These are phyloP conservation scores for Verasper variegatus DNA, from an alignment of 2,113 vertebrate species.

Conservation along the genomic window DNA sequence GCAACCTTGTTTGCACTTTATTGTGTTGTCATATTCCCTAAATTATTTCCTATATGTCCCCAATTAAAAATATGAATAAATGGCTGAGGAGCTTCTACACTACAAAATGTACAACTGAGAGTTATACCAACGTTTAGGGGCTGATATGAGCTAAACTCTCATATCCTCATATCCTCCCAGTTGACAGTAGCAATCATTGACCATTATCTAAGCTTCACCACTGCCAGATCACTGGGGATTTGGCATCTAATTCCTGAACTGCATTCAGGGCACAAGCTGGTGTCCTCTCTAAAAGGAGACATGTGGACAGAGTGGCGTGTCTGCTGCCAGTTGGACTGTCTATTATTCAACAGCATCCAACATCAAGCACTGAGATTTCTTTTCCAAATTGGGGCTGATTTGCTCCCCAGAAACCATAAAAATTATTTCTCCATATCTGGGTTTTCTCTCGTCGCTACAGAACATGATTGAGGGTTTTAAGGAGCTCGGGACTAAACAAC, in stretches of 20 bases:
- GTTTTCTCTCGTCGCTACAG: conserved; percentile 35
- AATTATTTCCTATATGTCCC: no score
- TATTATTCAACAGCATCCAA: conserved; percentile 43
- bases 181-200: conserved; percentile 27
- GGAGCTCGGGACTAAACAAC: conserved; percentile 49
- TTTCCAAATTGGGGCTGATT: conserved; percentile 52
- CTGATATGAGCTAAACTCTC: background rate
- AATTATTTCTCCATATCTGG: conserved; percentile 39
- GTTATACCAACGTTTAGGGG: no score
- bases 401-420: conserved; percentile 51
- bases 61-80: no score
- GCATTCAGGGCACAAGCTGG: conserved; percentile 8
- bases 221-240: background rate
- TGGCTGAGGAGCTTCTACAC: no score
- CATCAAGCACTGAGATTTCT: conserved; percentile 43
- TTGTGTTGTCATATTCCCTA: no score
- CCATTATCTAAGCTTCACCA: conserved; percentile 5
- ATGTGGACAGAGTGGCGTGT: conserved; percentile 4
- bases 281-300: conserved; percentile 29
- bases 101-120: no score
- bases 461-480: conserved; percentile 60
- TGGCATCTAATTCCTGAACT: conserved; percentile 34
- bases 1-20: no score
- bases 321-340: conserved; percentile 34
- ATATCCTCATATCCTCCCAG: background rate